Evolutionary conservation across 2,888 invertebrate species (phyloP).

Genomic region (Plebejus melissa): DNA sequence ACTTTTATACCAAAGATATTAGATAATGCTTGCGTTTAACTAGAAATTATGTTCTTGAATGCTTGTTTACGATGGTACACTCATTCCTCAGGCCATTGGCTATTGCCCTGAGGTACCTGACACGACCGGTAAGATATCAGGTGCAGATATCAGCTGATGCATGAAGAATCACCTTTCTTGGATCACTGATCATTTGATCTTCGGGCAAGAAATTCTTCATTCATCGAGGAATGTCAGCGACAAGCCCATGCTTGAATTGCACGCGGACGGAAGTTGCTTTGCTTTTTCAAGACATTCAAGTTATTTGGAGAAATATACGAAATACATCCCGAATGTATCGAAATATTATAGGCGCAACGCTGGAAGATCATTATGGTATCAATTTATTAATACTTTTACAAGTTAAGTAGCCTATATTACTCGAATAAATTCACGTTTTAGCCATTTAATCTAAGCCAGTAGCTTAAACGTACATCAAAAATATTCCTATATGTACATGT

Average conservation of each 20-base stretch:
- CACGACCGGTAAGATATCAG: conserved; percentile 6
- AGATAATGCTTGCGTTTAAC: not conserved
- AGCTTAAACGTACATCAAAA: too few species aligned
- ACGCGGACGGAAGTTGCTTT: not conserved
- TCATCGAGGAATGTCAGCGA: not conserved
- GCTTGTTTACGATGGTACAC: not conserved
- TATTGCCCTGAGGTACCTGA: not conserved
- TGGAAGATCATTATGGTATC: too few species aligned
- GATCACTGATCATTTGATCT: conserved; percentile 12
- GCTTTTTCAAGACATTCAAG: not conserved
- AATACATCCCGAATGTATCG: not conserved
- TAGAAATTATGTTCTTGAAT: not conserved
- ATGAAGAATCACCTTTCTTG: conserved; percentile 7
- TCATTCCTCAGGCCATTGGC: not conserved
- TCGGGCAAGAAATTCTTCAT: not conserved
- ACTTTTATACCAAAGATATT: not conserved
- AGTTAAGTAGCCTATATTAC: too few species aligned
- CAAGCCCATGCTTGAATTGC: not conserved
- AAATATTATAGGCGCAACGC: not conserved
- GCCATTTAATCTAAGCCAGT: too few species aligned
- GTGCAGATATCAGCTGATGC: conserved; percentile 1
- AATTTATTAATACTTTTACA: too few species aligned
- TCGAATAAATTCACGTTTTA: too few species aligned
- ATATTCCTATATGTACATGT: too few species aligned
- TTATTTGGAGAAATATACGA: not conserved